Percentiles rank a stretch among this genome's conserved stretches.
These are phyloP conservation scores for Myiozetetes cayanensis DNA, from an alignment of 2,113 vertebrate species.

Conservation along the genomic window DNA sequence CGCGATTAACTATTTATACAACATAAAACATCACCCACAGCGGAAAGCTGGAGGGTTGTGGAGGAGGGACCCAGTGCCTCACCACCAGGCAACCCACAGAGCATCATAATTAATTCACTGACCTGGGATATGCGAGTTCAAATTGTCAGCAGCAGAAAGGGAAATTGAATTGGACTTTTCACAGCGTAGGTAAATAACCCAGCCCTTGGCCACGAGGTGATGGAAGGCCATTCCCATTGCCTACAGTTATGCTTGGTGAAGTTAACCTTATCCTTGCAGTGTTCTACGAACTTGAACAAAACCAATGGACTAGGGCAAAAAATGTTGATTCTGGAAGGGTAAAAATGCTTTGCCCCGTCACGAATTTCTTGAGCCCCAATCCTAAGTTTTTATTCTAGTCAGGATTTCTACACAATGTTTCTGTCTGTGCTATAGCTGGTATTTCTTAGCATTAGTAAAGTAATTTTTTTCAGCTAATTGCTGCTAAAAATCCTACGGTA, in stretches of 20 bases:
- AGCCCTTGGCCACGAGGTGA: not conserved
- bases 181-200: not conserved
- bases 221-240: not conserved
- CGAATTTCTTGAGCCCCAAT: not conserved
- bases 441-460: not conserved
- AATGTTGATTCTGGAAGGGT: not conserved
- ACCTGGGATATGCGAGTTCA: not conserved
- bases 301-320: not conserved
- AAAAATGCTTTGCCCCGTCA: rapidly evolving
- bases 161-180: not conserved
- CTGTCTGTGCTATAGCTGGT: not conserved
- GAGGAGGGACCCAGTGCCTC: rapidly evolving
- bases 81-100: not conserved
- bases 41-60: not conserved
- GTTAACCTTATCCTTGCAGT: not conserved
- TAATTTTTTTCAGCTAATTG: not conserved
- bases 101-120: not conserved
- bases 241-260: not conserved
- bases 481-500: not conserved
- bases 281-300: not conserved
- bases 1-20: not conserved
- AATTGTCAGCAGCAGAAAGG: not conserved
- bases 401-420: not conserved
- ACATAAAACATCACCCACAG: not conserved
- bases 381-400: not conserved